Base-by-base conservation (phyloP, 2,888 invertebrate genomes). In the Tricholauxania praeusta region DNA sequence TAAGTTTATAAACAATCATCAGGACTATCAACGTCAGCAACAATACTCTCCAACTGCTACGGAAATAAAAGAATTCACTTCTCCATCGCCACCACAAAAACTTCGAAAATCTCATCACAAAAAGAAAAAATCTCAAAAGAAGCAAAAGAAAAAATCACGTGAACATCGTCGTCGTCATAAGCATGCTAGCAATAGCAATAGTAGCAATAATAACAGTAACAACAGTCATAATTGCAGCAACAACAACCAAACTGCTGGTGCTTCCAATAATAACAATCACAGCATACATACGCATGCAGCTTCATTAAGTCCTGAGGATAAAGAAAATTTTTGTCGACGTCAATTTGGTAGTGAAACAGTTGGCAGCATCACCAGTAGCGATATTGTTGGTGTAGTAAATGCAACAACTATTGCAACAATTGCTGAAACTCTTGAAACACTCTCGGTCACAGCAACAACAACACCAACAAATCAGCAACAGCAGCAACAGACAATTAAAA, bases 281-380 rank as follows among this genome's bases (percentile, higher is more conserved):
- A 65, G 48, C 74, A 60, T 12, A 72, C 67, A n/a, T 72, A 77
- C 77, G 48, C 83, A 78, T 73, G 79, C 77, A 22, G 75, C 80
- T 15, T 83, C 81, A 64, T 75, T 84, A 72, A 83, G 84, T 78
- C 83, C 85, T 48, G 85, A 85, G 76, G 85, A 85, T 63, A 85
- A 85, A 74, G 85, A 85, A 79, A 84, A 85, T 72, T 84, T 85
- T 71, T 84, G 84, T 72, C 81, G 83, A 68, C 81, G 83, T 19
- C 81, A 82, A 67, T 72, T 82, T 79, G 67, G 7, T 39, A 17
- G 71, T 22, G 72, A 68, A 52, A 65, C 70, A 51, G 81, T 80
- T 22, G 80, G 81, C 70, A 83, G 80, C 72, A 81, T 80, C 19
- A 80, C 81, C 71, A 83, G 80, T 71, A 80, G 12, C 49, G 65